Base-by-base conservation (phyloP, 2,797 vertebrate genomes). In the Xiphorhynchus erythropygius region DNA sequence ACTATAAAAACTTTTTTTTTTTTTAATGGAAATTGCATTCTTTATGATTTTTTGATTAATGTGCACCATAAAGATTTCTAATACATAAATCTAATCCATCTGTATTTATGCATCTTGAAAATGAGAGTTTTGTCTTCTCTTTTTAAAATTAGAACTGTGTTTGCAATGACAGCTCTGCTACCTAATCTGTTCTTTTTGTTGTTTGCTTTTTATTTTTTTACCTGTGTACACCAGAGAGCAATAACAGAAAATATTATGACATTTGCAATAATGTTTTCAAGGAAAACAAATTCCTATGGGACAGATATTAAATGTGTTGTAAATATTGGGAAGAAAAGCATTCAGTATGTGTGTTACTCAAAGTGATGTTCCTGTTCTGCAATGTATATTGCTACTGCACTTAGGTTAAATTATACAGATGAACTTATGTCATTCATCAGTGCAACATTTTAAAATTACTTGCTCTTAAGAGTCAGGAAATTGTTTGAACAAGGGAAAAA, bases 221-320 rank as follows among this genome's bases (percentile, higher is more conserved):
- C 81, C 86, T 93, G 73, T 76, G 16, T 37, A 84, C 37, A 64
- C 56, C 75, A 90, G 80, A 83, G 69, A 96, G 46, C 33, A 70
- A 78, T 81, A 95, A 23, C 60, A 75, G 76, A 90, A 96, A 96
- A 96, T 90, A 97, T 95, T 92, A 89, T 91, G 90, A 81, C 91
- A 92, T 96, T 96, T 96, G 22, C 71, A 96, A 96, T 90, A 97
- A 96, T 80, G 67, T 13, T 96, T 97, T 96, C 78, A 95, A 96
- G 79, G 91, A 76, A 96, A 97, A 95, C 52, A 86, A 87, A 95
- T 84, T 73, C 94, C 53, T 70, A 4, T 39, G 60, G 84, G 95
- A 93, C 25, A 84, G 59, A 86, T 76, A 96, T 93, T 90, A 92
- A 95, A 83, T 78, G 42, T 95, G 23, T 49, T 93, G 74, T 95